Evolutionary conservation across 2,888 invertebrate species (phyloP), one percentile per base, ranked within the genome.

Genomic region (Hypsopygia costalis): DNA sequence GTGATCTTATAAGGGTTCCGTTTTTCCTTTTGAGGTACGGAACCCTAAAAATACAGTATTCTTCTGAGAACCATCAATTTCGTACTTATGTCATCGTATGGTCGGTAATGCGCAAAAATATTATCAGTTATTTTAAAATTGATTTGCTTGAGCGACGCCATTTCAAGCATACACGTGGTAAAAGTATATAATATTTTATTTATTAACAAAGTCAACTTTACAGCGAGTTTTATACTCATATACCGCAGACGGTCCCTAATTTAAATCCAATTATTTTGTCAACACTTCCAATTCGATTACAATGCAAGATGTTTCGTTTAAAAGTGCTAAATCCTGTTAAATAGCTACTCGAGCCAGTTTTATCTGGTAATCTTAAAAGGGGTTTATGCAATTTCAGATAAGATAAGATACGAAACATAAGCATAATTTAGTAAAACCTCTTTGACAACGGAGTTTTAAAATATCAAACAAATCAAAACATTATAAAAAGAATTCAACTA

Each of bases 81-180:
- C 55, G 43, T 57, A 64, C 65, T 81, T 76, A 79, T 51, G 55
- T 58, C 51, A 51, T 55, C 62, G 46, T 48, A 52, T 52, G 56
- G 51, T 64, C 66, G 55, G 60, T 77, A 77, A 81, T 74, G 52
- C 78, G 62, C 55, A 69, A 71, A 81, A 69, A 76, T 82, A 82
- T 77, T 68, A 62, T 66, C 57, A 60, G 58, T 63, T 69, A 54
- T 58, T 60, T 67, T 53, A 43, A 69, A 72, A 72, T 71, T 73
- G 73, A 78, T 71, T 67, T 60, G 67, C 67, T 51, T 47, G 58
- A 64, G 64, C 62, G 16, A 16, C 16, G 2, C 3, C 3, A 16
- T 16, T 16, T 16, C 16, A 16, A 16, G 16, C 16, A 16, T 3
- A 16, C 3, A 3, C 16, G 16, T 16, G 3, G 4, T 3, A 3